Conservation (phyloP, 2,888 invertebrate genomes). For the Amiota minor region DNA sequence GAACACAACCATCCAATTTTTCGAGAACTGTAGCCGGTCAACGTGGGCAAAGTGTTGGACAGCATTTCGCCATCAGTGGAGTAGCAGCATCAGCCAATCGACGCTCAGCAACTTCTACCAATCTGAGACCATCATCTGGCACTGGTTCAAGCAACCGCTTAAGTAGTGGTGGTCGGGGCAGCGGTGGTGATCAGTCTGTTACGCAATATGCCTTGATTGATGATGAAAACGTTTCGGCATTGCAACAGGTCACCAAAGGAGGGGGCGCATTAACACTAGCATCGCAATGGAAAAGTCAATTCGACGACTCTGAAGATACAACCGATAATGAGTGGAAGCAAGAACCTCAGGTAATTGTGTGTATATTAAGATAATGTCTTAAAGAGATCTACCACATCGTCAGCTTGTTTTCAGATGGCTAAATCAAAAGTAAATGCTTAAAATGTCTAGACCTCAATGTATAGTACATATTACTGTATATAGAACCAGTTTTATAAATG, state of each 20-base stretch:
- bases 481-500: conserved; percentile 26
- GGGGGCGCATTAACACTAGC: conserved; percentile 92
- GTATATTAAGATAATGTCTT: not conserved
- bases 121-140: conserved; percentile 65
- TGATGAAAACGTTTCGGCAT: conserved; percentile 91
- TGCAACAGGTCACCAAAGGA: conserved; percentile 91
- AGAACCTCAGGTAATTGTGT: conserved; percentile 76
- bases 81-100: conserved; percentile 60
- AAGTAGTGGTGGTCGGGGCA: conserved; percentile 61
- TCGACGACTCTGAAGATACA: conserved; percentile 95
- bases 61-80: conserved; percentile 41
- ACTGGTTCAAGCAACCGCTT: conserved; percentile 51
- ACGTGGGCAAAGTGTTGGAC: conserved; percentile 44
- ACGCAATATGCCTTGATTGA: conserved; percentile 94
- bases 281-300: conserved; percentile 96
- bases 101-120: conserved; percentile 65
- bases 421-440: conserved; percentile 46
- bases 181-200: conserved; percentile 84
- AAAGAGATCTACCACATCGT: not conserved
- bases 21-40: conserved; percentile 36
- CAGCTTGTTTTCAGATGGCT: not conserved
- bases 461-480: conserved; percentile 7
- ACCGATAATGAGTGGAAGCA: conserved; percentile 96
- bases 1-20: not conserved
- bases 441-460: conserved; percentile 49